Percentiles rank a stretch among this genome's conserved stretches.
phyloP scores from a whole-genome alignment of 2,888 invertebrate genomes.

The Thelaira solivaga region DNA sequence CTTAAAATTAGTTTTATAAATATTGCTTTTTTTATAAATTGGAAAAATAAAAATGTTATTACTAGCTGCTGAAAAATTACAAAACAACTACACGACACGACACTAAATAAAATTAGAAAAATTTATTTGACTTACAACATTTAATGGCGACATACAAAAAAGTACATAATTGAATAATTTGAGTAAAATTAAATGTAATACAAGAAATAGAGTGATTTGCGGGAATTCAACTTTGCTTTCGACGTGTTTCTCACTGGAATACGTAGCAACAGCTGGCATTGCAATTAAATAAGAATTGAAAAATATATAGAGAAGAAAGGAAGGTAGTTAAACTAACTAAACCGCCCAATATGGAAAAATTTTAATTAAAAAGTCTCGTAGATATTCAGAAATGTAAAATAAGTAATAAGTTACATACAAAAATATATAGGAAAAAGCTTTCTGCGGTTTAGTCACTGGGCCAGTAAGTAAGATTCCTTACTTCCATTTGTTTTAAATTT shows the following conservation, averaged over 20 bases:
- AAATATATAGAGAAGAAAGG: no score
- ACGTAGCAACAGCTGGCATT: neutral
- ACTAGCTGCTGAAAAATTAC: conserved; percentile 43
- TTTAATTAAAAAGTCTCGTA: no score
- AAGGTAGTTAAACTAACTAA: no score
- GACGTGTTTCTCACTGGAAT: no score
- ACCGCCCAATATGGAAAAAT: no score
- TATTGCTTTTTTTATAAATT: conserved; percentile 18
- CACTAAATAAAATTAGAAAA: conserved; percentile 18
- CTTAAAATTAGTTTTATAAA: conserved; percentile 43
- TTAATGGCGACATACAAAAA: neutral
- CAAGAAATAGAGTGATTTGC: neutral
- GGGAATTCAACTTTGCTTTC: neutral
- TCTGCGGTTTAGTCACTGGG: no score
- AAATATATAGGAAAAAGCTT: no score
- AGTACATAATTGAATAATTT: neutral
- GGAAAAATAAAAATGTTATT: neutral
- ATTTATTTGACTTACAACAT: conserved; percentile 25
- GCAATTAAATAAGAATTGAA: no score
- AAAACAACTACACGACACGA: conserved; percentile 9
- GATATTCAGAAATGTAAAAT: no score
- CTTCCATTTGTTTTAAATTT: no score
- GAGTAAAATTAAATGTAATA: neutral
- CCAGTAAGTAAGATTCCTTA: no score
- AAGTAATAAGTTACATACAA: no score